Evolutionary conservation across 1,140 invertebrate species (phyloP).

Genomic region (Drosophila triauraria): DNA sequence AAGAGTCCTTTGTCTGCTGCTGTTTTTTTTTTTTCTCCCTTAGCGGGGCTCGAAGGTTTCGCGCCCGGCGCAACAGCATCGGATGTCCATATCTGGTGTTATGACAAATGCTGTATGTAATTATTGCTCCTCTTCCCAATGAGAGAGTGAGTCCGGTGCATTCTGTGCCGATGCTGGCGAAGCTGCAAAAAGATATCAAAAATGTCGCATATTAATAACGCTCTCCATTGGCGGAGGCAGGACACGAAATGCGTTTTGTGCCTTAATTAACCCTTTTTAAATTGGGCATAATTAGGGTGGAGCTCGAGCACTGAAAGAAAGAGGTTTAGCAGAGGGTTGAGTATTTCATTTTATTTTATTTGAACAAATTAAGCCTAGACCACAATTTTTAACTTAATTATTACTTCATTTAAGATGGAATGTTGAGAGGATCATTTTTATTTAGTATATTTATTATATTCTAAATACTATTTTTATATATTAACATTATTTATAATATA

Average conservation of each 20-base stretch:
- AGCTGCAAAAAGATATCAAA: conserved; percentile 76
- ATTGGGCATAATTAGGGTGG: conserved; percentile 82
- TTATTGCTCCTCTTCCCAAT: conserved; percentile 69
- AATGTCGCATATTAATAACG: conserved; percentile 84
- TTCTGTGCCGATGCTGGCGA: conserved; percentile 8
- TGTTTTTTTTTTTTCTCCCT: not conserved
- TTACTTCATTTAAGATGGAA: too few species aligned
- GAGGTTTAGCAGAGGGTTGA: not conserved
- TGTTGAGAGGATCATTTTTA: too few species aligned
- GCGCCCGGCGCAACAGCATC: conserved; percentile 55
- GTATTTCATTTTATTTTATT: too few species aligned
- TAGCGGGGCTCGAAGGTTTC: conserved; percentile 48
- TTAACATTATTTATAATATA: too few species aligned
- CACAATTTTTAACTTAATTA: too few species aligned
- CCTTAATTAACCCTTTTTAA: conserved; percentile 85
- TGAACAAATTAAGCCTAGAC: too few species aligned
- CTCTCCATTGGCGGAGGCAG: conserved; percentile 47
- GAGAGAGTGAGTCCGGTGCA: conserved; percentile 41
- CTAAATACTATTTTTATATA: too few species aligned
- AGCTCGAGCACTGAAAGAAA: conserved; percentile 53
- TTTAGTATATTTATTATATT: too few species aligned
- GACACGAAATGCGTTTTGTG: conserved; percentile 68
- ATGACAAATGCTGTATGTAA: conserved; percentile 85
- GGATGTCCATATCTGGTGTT: conserved; percentile 84
- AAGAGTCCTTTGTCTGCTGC: conserved; percentile 29